A percentile compares a stretch with the other conserved stretches of the same genome.
These are phyloP conservation scores for Phyto melanocephala DNA, from an alignment of 2,888 invertebrate genomes.

Conservation along the genomic window DNA sequence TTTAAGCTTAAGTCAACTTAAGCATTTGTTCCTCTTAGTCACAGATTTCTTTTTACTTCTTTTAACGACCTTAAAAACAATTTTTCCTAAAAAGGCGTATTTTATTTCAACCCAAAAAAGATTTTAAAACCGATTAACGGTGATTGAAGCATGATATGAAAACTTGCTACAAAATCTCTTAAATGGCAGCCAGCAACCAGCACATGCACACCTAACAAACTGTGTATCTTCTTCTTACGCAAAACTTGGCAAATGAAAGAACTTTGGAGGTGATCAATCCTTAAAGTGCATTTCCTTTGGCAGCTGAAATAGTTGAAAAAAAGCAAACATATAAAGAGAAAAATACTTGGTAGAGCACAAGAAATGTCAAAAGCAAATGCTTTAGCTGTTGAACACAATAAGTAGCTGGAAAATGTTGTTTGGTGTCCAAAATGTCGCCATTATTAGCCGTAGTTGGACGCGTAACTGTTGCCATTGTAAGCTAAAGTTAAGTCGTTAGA, in stretches of 20 bases:
- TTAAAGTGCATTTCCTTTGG: conserved; percentile 66
- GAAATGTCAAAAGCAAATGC: conserved; percentile 59
- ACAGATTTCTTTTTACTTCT: too few relatives aligned
- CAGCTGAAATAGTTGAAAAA: conserved; percentile 48
- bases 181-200: conserved; percentile 18
- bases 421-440: conserved; percentile 59
- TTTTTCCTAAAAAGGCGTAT: too few relatives aligned
- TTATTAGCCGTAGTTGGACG: conserved; percentile 55
- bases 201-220: not conserved
- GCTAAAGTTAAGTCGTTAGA: conserved; percentile 47
- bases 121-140: conserved; percentile 61
- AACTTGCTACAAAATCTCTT: conserved; percentile 67
- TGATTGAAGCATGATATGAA: conserved; percentile 72
- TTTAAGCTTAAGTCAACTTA: too few relatives aligned
- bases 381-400: conserved; percentile 42
- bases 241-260: conserved; percentile 68
- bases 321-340: not conserved
- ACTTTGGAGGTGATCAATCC: conserved; percentile 69
- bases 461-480: conserved; percentile 57
- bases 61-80: too few relatives aligned
- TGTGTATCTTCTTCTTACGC: not conserved
- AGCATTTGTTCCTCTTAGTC: too few relatives aligned
- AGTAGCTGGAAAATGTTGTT: conserved; percentile 36
- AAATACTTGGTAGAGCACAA: conserved; percentile 23
- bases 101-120: too few relatives aligned